A percentile compares a stretch with the other conserved stretches of the same genome.
phyloP scores from a whole-genome alignment of 2,113 vertebrate species.

The Pyxicephalus adspersus region DNA sequence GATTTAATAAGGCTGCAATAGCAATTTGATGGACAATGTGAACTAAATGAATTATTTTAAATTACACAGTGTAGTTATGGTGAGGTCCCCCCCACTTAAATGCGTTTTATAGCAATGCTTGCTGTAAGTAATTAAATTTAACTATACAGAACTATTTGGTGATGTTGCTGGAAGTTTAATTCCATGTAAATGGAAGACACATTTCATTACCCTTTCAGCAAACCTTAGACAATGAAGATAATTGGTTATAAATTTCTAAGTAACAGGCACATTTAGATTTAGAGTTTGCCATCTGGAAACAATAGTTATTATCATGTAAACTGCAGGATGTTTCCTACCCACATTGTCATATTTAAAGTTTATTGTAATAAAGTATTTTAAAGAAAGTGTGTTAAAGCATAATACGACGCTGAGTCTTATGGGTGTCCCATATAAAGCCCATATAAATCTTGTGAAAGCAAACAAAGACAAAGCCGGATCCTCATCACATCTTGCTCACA shows the following conservation, averaged over 20 bases:
- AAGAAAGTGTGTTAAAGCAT: too few species aligned
- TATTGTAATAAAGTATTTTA: too few species aligned
- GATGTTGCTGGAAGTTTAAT: slow-evolving; percentile 6
- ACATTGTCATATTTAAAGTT: neutral
- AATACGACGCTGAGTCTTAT: too few species aligned
- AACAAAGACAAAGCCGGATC: too few species aligned
- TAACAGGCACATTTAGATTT: neutral
- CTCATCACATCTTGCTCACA: too few species aligned
- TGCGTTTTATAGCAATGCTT: slow-evolving; percentile 8
- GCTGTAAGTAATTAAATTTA: neutral
- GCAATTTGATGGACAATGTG: slow-evolving; percentile 6
- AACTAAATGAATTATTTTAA: slow-evolving; percentile 17
- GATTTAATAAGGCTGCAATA: neutral
- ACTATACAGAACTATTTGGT: neutral
- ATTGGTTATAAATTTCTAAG: neutral
- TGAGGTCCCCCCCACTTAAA: neutral
- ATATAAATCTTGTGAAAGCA: too few species aligned
- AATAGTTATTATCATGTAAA: neutral
- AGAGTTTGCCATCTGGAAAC: slow-evolving; percentile 6
- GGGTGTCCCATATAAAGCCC: too few species aligned
- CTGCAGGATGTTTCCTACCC: neutral
- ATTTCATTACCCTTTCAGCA: neutral
- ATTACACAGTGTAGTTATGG: neutral
- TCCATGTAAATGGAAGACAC: neutral
- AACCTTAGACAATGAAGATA: neutral